phyloP scores from a whole-genome alignment of 2,797 vertebrate genomes.

The Enteromius paludinosus region DNA sequence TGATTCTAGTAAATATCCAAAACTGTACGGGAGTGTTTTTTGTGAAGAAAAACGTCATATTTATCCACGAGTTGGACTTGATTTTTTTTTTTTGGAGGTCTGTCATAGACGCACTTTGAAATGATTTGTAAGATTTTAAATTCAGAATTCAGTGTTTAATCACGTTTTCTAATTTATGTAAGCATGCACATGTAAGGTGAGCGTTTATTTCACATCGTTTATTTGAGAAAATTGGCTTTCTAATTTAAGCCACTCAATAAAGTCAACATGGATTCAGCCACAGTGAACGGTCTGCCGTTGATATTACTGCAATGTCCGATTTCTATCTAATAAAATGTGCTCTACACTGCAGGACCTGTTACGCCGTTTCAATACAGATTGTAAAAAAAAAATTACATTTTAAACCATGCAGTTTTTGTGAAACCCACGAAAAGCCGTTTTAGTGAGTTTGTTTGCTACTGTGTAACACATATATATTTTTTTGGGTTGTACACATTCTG shows the following conservation, averaged over 20 bases:
- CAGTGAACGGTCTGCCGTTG: constrained; percentile 61
- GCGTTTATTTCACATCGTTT: constrained; percentile 90
- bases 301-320: constrained; percentile 9
- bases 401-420: constrained; percentile 4
- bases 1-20: constrained; percentile 98
- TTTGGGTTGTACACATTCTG: background rate
- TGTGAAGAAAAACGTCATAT: constrained; percentile 86
- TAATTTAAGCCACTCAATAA: constrained; percentile 82
- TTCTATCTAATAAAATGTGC: background rate
- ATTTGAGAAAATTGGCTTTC: constrained; percentile 84
- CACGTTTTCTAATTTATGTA: constrained; percentile 92
- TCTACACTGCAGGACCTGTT: background rate
- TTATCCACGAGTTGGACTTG: constrained; percentile 87
- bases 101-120: constrained; percentile 90
- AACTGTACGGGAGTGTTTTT: constrained; percentile 93
- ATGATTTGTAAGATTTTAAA: constrained; percentile 91
- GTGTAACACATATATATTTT: background rate
- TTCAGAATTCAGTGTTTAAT: constrained; percentile 93
- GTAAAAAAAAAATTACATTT: background rate
- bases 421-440: background rate
- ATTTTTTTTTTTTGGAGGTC: constrained; percentile 74
- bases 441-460: background rate
- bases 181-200: constrained; percentile 95
- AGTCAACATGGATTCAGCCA: constrained; percentile 79
- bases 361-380: background rate